Evolutionary conservation across 2,797 vertebrate species (phyloP).

Genomic region (Syngnathus rostellatus): DNA sequence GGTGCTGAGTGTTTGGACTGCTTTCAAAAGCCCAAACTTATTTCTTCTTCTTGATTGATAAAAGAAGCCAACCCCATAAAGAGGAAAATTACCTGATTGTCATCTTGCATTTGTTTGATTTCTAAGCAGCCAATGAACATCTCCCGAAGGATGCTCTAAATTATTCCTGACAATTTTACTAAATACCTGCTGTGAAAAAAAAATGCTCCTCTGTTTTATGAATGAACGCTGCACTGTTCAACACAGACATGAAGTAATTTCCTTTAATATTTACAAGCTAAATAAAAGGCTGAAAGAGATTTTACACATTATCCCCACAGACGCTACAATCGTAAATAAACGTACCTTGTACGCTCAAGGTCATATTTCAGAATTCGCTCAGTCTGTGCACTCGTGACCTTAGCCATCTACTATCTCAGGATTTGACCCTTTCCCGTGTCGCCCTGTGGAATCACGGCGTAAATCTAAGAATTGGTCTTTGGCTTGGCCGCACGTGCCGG

Average conservation of each 20-base stretch:
- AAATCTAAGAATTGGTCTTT: conserved; percentile 56
- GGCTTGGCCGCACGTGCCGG: conserved; percentile 34
- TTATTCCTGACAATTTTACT: background rate
- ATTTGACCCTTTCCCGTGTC: conserved; percentile 44
- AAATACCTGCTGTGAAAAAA: background rate
- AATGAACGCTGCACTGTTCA: background rate
- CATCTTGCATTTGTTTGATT: background rate
- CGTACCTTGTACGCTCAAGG: background rate
- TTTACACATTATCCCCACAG: conserved; percentile 4
- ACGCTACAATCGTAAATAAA: conserved; percentile 6
- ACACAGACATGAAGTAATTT: background rate
- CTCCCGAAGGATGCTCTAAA: background rate
- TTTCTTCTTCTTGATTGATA: conserved; percentile 45
- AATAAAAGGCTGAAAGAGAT: background rate
- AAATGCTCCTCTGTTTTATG: background rate
- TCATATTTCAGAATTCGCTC: conserved; percentile 17
- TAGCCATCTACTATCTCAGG: conserved; percentile 15
- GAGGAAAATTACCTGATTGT: conserved; percentile 30
- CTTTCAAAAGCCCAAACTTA: conserved; percentile 13
- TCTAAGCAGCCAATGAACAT: background rate
- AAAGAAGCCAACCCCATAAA: conserved; percentile 36
- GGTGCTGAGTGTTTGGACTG: background rate
- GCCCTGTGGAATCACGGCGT: conserved; percentile 40
- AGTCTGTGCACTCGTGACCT: conserved; percentile 30
- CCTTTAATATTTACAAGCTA: background rate